Percentiles rank a stretch among this genome's conserved stretches.
phyloP scores from a whole-genome alignment of 2,888 invertebrate species.

The Epinotia nisella region DNA sequence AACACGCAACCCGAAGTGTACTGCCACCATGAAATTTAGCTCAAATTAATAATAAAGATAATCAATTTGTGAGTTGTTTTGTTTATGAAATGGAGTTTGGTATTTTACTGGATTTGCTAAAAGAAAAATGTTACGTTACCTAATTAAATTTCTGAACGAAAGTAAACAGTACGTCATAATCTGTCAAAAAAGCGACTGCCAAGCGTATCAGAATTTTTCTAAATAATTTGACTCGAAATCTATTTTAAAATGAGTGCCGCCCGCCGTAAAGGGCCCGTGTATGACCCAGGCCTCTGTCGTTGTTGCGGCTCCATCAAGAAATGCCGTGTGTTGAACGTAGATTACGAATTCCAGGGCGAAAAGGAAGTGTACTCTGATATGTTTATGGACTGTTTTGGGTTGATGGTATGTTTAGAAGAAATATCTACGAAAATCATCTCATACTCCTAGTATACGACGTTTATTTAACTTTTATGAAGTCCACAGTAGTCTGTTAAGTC shows the following conservation, averaged over 20 bases:
- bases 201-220: conserved; percentile 1
- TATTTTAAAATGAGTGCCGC: conserved; percentile 36
- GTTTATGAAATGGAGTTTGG: no score
- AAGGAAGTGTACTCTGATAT: conserved; percentile 51
- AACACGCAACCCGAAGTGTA: no score
- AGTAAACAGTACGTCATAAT: conserved; percentile 19
- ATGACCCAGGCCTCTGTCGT: conserved; percentile 47
- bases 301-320: conserved; percentile 53
- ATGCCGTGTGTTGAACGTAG: conserved; percentile 50
- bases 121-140: neutral
- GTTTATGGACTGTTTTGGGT: conserved; percentile 72
- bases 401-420: conserved; percentile 60
- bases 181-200: conserved; percentile 10
- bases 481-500: no score
- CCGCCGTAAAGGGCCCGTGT: conserved; percentile 44
- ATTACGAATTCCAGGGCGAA: conserved; percentile 46
- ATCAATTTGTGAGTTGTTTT: no score
- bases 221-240: conserved; percentile 2
- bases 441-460: no score
- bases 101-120: neutral
- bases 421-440: neutral
- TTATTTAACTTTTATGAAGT: no score
- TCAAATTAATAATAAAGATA: no score
- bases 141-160: conserved; percentile 26
- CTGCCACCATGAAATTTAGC: no score